Percentiles rank a stretch among this genome's conserved stretches.
Evolutionary conservation across 1,140 invertebrate genomes (phyloP).

Genomic region (Delia radicum): DNA sequence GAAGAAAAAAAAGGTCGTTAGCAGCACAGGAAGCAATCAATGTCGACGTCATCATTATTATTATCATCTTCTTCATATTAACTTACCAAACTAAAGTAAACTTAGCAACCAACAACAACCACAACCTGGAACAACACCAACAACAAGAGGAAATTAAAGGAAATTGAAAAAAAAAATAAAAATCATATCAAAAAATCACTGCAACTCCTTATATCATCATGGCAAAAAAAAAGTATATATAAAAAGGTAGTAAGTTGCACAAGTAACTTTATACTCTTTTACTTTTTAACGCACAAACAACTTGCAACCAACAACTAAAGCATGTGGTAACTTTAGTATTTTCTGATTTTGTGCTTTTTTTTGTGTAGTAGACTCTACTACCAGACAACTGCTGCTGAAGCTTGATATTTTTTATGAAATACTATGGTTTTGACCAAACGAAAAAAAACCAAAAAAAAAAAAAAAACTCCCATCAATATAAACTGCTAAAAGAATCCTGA

Average conservation of each 20-base stretch:
- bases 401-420: constrained; percentile 13
- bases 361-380: no score
- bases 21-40: constrained; percentile 27
- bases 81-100: not conserved
- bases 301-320: not conserved
- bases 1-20: not conserved
- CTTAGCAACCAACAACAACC: not conserved
- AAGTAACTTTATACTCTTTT: not conserved
- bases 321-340: constrained; percentile 11
- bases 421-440: not conserved
- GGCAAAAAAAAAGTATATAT: not conserved
- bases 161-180: constrained; percentile 17
- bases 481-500: constrained; percentile 1
- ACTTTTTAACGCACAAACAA: not conserved
- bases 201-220: constrained; percentile 16
- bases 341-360: not conserved
- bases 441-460: not conserved
- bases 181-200: constrained; percentile 18
- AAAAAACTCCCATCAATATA: constrained; percentile 13
- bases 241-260: not conserved
- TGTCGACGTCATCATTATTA: constrained; percentile 17
- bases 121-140: not conserved
- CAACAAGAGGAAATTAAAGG: constrained; percentile 15
- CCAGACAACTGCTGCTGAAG: not conserved
- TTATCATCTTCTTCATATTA: constrained; percentile 9